Evolutionary conservation across 2,797 vertebrate species (phyloP).

Genomic region (Cynodonichthys magdalenae): DNA sequence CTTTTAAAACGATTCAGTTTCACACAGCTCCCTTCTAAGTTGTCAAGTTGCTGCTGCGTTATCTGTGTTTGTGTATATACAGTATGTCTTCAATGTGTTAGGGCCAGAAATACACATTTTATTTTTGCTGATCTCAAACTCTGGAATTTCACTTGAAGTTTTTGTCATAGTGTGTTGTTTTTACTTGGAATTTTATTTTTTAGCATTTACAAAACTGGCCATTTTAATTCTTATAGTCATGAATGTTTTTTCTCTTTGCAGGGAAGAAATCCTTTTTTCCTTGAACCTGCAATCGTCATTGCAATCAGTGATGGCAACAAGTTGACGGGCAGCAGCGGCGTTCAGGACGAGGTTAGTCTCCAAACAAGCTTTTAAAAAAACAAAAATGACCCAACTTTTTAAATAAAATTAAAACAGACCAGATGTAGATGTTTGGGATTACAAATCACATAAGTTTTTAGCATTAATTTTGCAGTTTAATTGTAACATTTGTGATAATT

Average conservation of each 20-base stretch:
- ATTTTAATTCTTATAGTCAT: neutral
- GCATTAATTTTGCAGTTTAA: no score
- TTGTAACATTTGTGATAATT: no score
- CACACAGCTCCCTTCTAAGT: conserved; percentile 7
- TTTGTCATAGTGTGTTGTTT: neutral
- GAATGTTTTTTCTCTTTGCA: conserved; percentile 42
- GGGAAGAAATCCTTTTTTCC: conserved; percentile 97
- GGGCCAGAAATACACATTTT: conserved; percentile 14
- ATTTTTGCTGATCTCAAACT: no score
- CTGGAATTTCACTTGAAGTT: neutral
- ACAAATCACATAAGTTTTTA: no score
- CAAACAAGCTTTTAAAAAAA: neutral
- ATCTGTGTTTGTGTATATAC: conserved; percentile 3
- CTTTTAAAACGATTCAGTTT: neutral
- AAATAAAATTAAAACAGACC: no score
- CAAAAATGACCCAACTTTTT: no score
- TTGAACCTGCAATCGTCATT: conserved; percentile 95
- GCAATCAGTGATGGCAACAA: conserved; percentile 95
- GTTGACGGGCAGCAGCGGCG: conserved; percentile 88
- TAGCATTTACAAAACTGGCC: no score
- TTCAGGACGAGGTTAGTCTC: conserved; percentile 93
- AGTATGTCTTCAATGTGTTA: neutral
- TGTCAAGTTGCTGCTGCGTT: conserved; percentile 14
- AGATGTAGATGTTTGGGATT: no score
- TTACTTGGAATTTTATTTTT: no score